These are phyloP conservation scores for Caenorhabditis sp. DNA, from an alignment of 2,888 invertebrate species.

Conservation along the genomic window DNA sequence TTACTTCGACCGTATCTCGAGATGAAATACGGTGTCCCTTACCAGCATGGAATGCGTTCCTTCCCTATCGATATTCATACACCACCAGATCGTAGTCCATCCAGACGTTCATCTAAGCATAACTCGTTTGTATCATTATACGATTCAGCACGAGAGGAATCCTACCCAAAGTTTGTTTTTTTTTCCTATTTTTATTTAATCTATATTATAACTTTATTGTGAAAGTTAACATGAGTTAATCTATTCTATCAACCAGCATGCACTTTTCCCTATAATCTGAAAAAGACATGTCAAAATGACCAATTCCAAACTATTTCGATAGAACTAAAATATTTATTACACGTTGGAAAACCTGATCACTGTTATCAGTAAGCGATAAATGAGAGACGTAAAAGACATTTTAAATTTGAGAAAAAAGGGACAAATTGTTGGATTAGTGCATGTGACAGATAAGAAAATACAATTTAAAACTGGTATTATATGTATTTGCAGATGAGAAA, in stretches of 20 bases:
- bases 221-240: not conserved
- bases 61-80: conserved; percentile 39
- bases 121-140: conserved; percentile 38
- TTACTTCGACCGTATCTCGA: conserved; percentile 43
- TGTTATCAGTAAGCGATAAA: not conserved
- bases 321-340: not conserved
- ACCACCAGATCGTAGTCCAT: conserved; percentile 22
- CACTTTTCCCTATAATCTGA: not conserved
- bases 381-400: not conserved
- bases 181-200: conserved; percentile 2
- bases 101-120: conserved; percentile 22
- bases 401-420: not conserved
- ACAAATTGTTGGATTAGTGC: not conserved
- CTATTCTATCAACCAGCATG: too few relatives aligned
- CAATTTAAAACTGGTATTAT: not conserved
- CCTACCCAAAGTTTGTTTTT: conserved; percentile 28
- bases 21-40: conserved; percentile 37
- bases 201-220: not conserved
- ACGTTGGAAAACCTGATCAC: not conserved
- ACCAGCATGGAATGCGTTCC: conserved; percentile 32
- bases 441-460: not conserved
- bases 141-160: conserved; percentile 32
- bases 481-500: too few relatives aligned
- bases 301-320: not conserved
- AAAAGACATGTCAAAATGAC: not conserved